Base-by-base conservation (phyloP, 2,113 vertebrate genomes). In the Barbus barbus region DNA sequence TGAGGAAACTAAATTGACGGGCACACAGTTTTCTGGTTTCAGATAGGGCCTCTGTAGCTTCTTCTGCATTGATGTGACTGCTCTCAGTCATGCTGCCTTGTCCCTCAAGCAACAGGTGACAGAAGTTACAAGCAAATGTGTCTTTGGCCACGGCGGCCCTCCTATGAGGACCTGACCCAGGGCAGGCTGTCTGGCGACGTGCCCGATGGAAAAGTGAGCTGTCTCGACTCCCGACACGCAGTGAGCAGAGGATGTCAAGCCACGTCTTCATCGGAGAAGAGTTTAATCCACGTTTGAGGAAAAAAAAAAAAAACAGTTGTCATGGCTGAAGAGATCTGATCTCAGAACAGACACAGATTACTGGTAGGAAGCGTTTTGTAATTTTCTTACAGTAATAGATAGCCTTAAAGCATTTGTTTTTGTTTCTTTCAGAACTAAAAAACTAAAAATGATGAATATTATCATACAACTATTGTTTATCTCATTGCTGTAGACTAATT, bases 151-250 rank as follows among this genome's bases (percentile, higher is more conserved):
- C 86, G 85, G 90, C 83, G 4, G 56, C 44, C 69, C 56, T 67
- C 46, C 65, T 80, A 84, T 88, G 87, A 89, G 89, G 90, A 91
- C 91, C 90, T n/a, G 77, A 83, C 63, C 61, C 80, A 71, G 91
- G 87, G 90, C 90, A 90, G 88, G 88, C 88, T 78, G 90, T 83
- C 90, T 93, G 92, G 91, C 90, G 87, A 90, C 80, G 81, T 91
- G 92, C 91, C 93, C 89, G 88, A 91, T 92, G 88, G 90, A 90
- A 89, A 92, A 93, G 90, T 93, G 91, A 93, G 93, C 92, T 88
- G 93, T 93, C 90, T 92, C 89, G 89, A 90, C 89, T 87, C 58
- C 36, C 91, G 92, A 93, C 92, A 91, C 92, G 89, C 90, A 89
- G 88, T 87, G 91, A 90, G 90, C 89, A 61, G 63, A 89, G 88